Base-by-base conservation (phyloP, 2,797 vertebrate species). In the Pangasius krempfi region DNA sequence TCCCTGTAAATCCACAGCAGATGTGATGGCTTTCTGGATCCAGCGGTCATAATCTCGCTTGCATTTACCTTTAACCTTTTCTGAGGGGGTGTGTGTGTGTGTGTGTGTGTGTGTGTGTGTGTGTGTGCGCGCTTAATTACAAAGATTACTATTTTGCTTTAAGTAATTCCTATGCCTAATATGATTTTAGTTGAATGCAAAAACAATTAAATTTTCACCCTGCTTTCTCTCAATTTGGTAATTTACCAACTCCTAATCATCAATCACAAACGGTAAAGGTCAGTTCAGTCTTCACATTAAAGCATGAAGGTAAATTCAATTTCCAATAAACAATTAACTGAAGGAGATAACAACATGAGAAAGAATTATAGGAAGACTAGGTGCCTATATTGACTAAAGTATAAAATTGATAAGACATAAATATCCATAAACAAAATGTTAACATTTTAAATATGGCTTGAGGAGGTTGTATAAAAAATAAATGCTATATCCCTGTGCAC, bases 361-460 rank as follows among this genome's bases (percentile, higher is more conserved):
- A 60, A 12, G 12, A 68, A 27, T 22, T 13, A 84, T 3, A 68
- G 25, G 44, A 50, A 66, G 44, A 50, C n/a, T 66, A 16, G 20
- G 27, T 33, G 64, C 20, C 13, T 68, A 68, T 33, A 66, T 62
- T 64, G 47, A 87, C 54, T 18, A 60, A 85, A 84, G 13, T 9
- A 86, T 75, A 70, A 37, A 20, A 70, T 7, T 33, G 18, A 66
- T 47, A 73, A 58, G 83, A 92, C 89, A 93, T 91, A 93, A 92
- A 92, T 94, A 95, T 95, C 92, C 95, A 95, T 94, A 94, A 91
- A 93, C 93, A 94, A 92, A 92, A 88, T 9, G 40, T 70, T 56
- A 87, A 84, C 16, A 58, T n/a, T 85, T 87, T 85, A 86, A 87
- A 80, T 68, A 82, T 62, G 54, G 52, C 70, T 44, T 50, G 3